phyloP scores from a whole-genome alignment of 2,797 vertebrate genomes.

The Pseudochirops corinnae region DNA sequence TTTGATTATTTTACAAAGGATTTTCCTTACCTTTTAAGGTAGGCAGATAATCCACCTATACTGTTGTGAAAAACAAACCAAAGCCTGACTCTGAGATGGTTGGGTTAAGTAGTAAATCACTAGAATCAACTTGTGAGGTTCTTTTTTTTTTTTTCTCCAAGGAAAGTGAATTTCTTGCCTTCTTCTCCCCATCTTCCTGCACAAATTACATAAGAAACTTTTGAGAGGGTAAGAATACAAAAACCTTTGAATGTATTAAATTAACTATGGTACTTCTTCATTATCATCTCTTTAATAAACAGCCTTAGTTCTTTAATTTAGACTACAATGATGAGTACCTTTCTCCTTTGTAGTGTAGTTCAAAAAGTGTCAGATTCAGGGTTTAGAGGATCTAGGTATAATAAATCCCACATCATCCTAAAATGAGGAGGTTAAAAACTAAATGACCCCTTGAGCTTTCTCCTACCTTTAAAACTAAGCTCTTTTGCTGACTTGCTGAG shows the following conservation, averaged over 20 bases:
- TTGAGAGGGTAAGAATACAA: slow-evolving; percentile 37
- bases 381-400: not conserved
- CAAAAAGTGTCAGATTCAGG: slow-evolving; percentile 21
- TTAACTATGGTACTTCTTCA: not conserved
- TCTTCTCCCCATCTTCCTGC: not conserved
- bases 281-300: slow-evolving; percentile 28
- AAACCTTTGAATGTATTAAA: not conserved
- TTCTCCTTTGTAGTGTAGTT: slow-evolving; percentile 2
- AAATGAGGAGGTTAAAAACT: not conserved
- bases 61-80: not conserved
- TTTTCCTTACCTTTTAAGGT: not conserved
- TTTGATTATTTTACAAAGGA: not conserved
- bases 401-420: not conserved
- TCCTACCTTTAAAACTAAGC: not conserved
- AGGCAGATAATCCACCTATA: not conserved
- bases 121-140: not conserved
- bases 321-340: not conserved
- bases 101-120: not conserved
- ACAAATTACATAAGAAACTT: not conserved
- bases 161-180: not conserved
- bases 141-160: not conserved
- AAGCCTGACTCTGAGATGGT: not conserved
- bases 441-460: not conserved
- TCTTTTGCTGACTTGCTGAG: not conserved
- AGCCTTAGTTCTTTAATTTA: slow-evolving; percentile 37